A percentile compares a stretch with the other conserved stretches of the same genome.
These are phyloP conservation scores for Brachyptera putata DNA, from an alignment of 2,888 invertebrate species.

Conservation along the genomic window DNA sequence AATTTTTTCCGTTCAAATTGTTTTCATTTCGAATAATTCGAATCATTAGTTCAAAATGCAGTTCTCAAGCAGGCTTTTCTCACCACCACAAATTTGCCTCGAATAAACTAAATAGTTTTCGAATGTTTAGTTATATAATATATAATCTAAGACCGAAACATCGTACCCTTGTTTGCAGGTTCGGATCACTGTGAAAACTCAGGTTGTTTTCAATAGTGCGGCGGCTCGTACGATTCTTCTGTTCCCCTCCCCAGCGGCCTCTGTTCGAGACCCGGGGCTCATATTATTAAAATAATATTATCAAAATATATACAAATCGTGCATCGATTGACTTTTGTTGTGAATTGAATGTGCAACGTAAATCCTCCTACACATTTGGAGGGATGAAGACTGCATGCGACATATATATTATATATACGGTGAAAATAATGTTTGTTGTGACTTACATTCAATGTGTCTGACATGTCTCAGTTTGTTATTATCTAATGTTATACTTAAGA, in stretches of 20 bases:
- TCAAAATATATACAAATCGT: conserved; percentile 21
- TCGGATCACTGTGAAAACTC: conserved; percentile 31
- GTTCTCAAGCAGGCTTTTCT: too few relatives aligned
- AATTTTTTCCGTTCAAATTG: too few relatives aligned
- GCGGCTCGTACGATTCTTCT: conserved; percentile 24
- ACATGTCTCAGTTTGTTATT: conserved; percentile 9
- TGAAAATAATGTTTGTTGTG: conserved; percentile 27
- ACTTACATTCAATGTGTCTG: conserved; percentile 21
- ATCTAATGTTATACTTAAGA: conserved; percentile 9
- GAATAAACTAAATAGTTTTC: too few relatives aligned
- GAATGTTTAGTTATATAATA: too few relatives aligned
- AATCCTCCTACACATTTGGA: not conserved
- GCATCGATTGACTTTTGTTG: conserved; percentile 19
- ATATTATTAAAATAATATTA: conserved; percentile 21
- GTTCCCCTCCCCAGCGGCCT: conserved; percentile 25
- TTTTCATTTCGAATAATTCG: too few relatives aligned
- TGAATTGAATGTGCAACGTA: conserved; percentile 18
- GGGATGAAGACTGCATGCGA: not conserved
- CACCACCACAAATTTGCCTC: too few relatives aligned
- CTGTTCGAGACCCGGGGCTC: conserved; percentile 21
- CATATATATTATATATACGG: not conserved
- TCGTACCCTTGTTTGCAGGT: conserved; percentile 22
- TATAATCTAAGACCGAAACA: too few relatives aligned
- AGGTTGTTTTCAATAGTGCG: conserved; percentile 27
- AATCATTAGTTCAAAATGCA: too few relatives aligned